Conservation (phyloP, 2,888 invertebrate species). For the Psylliodes chrysocephalus region DNA sequence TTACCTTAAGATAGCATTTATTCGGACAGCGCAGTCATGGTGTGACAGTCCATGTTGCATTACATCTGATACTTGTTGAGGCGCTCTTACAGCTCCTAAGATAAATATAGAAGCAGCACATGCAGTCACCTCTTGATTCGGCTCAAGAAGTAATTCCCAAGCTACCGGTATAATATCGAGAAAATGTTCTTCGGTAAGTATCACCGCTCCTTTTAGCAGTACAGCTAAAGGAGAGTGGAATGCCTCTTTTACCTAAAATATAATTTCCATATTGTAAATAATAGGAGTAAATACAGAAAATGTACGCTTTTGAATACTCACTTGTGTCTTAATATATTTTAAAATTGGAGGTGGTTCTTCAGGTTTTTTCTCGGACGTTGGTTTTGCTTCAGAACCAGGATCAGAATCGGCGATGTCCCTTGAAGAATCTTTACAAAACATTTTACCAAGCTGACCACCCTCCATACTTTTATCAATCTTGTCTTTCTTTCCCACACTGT, state of each 20-base stretch:
- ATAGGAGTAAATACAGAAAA: no score
- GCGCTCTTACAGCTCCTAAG: slow-evolving; percentile 90
- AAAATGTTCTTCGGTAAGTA: slow-evolving; percentile 88
- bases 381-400: slow-evolving; percentile 58
- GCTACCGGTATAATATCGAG: slow-evolving; percentile 89
- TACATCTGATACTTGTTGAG: slow-evolving; percentile 87
- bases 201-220: slow-evolving; percentile 89
- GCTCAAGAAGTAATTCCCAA: slow-evolving; percentile 94
- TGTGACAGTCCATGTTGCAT: slow-evolving; percentile 91
- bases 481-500: slow-evolving; percentile 77
- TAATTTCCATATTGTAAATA: no score
- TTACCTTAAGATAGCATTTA: slow-evolving; percentile 82
- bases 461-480: slow-evolving; percentile 68
- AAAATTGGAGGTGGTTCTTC: slow-evolving; percentile 77
- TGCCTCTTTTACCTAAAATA: slow-evolving; percentile 79
- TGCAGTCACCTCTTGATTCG: slow-evolving; percentile 88
- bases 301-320: slow-evolving; percentile 45
- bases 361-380: slow-evolving; percentile 62
- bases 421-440: slow-evolving; percentile 66
- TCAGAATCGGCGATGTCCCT: slow-evolving; percentile 68
- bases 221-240: slow-evolving; percentile 91
- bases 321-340: slow-evolving; percentile 82
- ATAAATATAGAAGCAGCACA: slow-evolving; percentile 91
- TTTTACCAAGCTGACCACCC: slow-evolving; percentile 65
- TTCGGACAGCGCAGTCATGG: slow-evolving; percentile 82